A percentile compares a stretch with the other conserved stretches of the same genome.
Evolutionary conservation across 2,888 invertebrate genomes (phyloP).

Genomic region (Ectropis crepuscularia): DNA sequence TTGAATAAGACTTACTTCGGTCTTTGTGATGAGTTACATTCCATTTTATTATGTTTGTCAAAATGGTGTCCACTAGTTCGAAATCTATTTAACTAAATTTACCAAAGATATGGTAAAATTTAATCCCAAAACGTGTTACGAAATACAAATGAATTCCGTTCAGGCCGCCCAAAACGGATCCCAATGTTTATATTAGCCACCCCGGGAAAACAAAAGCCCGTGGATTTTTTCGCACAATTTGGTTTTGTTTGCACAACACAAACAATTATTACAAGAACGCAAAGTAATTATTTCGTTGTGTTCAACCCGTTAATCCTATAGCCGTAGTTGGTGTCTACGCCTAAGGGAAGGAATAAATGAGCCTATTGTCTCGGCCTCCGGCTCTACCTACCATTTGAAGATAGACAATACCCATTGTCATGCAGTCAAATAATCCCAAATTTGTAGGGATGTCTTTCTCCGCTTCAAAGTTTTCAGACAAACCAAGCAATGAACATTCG

Average conservation of each 20-base stretch:
- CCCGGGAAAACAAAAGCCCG: conserved; percentile 13
- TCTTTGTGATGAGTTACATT: conserved; percentile 14
- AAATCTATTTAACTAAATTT: conserved; percentile 3
- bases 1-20: conserved; percentile 12
- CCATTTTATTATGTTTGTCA: background rate
- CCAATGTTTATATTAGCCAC: conserved; percentile 25
- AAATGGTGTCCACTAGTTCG: background rate
- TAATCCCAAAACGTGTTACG: conserved; percentile 17
- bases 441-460: conserved; percentile 70
- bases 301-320: conserved; percentile 67
- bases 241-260: conserved; percentile 34
- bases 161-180: conserved; percentile 17
- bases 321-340: conserved; percentile 69
- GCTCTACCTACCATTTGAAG: conserved; percentile 69
- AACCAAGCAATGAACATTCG: conserved; percentile 56
- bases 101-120: conserved; percentile 8
- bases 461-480: conserved; percentile 60
- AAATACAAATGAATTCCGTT: conserved; percentile 20
- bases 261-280: conserved; percentile 50
- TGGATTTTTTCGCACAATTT: conserved; percentile 36
- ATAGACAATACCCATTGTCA: conserved; percentile 78
- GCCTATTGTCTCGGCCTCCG: conserved; percentile 69
- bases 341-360: conserved; percentile 77
- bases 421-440: conserved; percentile 72
- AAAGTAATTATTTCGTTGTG: conserved; percentile 69